Evolutionary conservation across 2,888 invertebrate genomes (phyloP), one percentile per base, ranked within the genome.

Genomic region (Phyllotreta cruciferae): DNA sequence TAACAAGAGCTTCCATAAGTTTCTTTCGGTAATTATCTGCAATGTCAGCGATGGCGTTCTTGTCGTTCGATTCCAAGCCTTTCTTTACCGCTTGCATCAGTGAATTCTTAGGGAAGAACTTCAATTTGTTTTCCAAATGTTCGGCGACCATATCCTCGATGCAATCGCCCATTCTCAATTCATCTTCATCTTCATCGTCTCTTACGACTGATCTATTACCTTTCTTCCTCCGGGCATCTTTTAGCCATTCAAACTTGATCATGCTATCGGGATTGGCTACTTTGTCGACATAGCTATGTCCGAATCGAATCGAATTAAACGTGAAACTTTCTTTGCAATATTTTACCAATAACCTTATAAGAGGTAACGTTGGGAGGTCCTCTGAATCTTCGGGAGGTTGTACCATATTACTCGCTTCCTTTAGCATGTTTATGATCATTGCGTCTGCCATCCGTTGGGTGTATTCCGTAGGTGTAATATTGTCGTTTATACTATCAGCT

Each of bases 181-280:
- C 56, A 5, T n/a, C 9, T 52, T 60, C 47, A 56, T 56, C 39
- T 60, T 69, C 66, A 58, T 71, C 73, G 61, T 70, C 57, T 38
- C 55, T 64, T 52, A 67, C 56, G n/a, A 64, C 55, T 54, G 70
- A 67, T 10, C 39, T 49, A 11, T 53, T 41, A 7, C 56, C 54
- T 24, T 57, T 56, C 38, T 60, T 80, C 1, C 72, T 71, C 3
- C 75, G 75, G 6, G 70, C 74, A 4, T 80, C 80, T 37, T 75
- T 78, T 52, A 82, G 82, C 3, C 47, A 24, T 50, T 14, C 62
- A 47, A 70, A 90, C 47, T 88, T 79, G 8, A 98, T 80, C 71
- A 96, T 86, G 71, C 95, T 94, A 65, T 87, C 87, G 0, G 93
- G 89, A 82, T 98, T 98, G 0, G 96, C 96, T 0, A 96, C 89